Conservation (phyloP, 2,888 invertebrate genomes). For the Dolichopus griseipennis region DNA sequence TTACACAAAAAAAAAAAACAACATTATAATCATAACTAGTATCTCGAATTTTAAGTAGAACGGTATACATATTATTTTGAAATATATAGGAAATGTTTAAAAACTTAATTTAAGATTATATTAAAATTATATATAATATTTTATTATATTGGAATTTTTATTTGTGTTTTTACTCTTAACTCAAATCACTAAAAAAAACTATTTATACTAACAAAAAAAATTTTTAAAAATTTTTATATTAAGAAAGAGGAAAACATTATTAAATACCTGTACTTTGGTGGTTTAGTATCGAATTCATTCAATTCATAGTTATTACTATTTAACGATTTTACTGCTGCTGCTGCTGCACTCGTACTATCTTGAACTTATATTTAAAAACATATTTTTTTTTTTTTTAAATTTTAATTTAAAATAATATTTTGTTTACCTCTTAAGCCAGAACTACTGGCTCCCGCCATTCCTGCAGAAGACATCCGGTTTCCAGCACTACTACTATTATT, state of each 20-base stretch:
- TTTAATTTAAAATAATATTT: slow-evolving; percentile 23
- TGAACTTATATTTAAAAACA: slow-evolving; percentile 42
- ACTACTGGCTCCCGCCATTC: neutral
- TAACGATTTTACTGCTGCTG: slow-evolving; percentile 54
- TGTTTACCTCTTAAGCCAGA: slow-evolving; percentile 34
- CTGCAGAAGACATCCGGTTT: neutral
- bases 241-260: neutral
- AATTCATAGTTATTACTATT: slow-evolving; percentile 73
- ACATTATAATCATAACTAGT: too few species aligned
- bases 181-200: too few species aligned
- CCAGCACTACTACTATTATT: neutral
- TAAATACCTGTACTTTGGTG: slow-evolving; percentile 27
- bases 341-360: slow-evolving; percentile 38
- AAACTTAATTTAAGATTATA: too few species aligned
- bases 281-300: slow-evolving; percentile 54
- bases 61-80: too few species aligned
- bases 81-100: too few species aligned
- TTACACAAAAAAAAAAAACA: too few species aligned
- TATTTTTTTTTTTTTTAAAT: neutral
- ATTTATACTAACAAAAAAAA: too few species aligned
- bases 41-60: too few species aligned
- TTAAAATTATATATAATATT: too few species aligned
- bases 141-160: too few species aligned
- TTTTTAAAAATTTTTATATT: too few species aligned
- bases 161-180: too few species aligned